Evolutionary conservation across 2,113 vertebrate genomes (phyloP), one percentile per base, ranked within the genome.

Genomic region (Natator depressus): DNA sequence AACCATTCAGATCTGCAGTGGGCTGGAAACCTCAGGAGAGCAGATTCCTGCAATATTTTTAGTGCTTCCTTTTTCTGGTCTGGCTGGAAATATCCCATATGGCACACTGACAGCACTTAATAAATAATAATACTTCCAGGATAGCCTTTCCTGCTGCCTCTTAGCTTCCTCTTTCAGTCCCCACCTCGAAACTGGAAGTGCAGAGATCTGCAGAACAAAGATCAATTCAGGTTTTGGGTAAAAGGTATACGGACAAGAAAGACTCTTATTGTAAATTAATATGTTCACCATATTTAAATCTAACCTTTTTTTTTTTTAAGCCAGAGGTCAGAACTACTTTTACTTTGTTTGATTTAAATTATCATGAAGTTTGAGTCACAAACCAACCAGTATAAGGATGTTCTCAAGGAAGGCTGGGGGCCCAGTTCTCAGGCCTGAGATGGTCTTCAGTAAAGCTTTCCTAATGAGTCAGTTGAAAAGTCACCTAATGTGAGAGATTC

Each of bases 331-430:
- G 13, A 89, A 82, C 49, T 85, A 53, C 22, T 14, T 94, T 81
- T 81, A 4, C 69, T 89, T 29, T 38, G 25, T 86, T 93, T 93
- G 75, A 85, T 0, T 82, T 35, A 72, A 50, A 13, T 90, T 14
- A 87, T 79, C 42, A 76, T 90, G 90, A 93, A 53, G 82, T 29
- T 89, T 69, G 69, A 93, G 13, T 85, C n/a, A 59, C 22, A 46
- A 46, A 2, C 25, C 0, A 55, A 89, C 87, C 62, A n/a, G 19
- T 8, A 31, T 46, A 87, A 87, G 4, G 4, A 87, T 91, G 62
- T 93, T 5, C 0, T 65, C 0, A 82, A 84, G 24, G 3, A 8
- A 87, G 38, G 19, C 38, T 5, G 10, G 38, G 10, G 72, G 38
- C 20, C 38, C 38, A 75, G 72, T 75, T 75, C 72, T 75, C 38